Conservation (phyloP, 2,797 vertebrate species). For the Hipposideros larvatus region DNA sequence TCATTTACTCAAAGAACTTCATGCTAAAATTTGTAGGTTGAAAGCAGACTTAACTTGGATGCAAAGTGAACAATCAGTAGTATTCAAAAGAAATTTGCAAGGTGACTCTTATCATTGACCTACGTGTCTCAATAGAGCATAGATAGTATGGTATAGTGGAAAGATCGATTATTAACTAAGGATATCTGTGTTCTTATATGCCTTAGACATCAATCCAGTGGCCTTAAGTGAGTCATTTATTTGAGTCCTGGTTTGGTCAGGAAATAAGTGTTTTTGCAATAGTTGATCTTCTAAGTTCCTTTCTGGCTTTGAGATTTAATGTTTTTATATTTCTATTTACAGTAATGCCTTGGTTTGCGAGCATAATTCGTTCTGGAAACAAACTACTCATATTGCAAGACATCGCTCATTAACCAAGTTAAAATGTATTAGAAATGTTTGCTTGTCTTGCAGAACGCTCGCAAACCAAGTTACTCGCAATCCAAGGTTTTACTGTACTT, state of each 20-base stretch:
- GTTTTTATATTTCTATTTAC: neutral
- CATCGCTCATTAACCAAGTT: too few relatives aligned
- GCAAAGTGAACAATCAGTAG: neutral
- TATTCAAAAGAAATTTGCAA: constrained; percentile 14
- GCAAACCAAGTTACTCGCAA: too few relatives aligned
- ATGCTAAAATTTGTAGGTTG: constrained; percentile 5
- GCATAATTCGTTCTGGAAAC: too few relatives aligned
- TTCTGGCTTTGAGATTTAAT: constrained; percentile 19
- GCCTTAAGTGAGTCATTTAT: neutral
- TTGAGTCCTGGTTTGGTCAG: neutral
- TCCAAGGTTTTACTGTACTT: neutral
- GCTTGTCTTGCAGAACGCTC: too few relatives aligned
- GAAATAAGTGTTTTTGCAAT: constrained; percentile 2
- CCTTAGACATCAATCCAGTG: neutral
- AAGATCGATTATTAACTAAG: neutral
- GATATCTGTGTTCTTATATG: neutral
- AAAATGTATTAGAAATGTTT: too few relatives aligned
- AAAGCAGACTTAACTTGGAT: neutral
- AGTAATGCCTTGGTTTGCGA: too few relatives aligned
- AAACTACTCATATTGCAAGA: too few relatives aligned
- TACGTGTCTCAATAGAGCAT: neutral
- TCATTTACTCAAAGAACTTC: neutral
- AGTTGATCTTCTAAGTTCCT: constrained; percentile 35
- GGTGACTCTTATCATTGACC: neutral
- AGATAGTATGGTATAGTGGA: neutral